Conservation (phyloP, 2,888 invertebrate genomes). For the Andrena fulva region DNA sequence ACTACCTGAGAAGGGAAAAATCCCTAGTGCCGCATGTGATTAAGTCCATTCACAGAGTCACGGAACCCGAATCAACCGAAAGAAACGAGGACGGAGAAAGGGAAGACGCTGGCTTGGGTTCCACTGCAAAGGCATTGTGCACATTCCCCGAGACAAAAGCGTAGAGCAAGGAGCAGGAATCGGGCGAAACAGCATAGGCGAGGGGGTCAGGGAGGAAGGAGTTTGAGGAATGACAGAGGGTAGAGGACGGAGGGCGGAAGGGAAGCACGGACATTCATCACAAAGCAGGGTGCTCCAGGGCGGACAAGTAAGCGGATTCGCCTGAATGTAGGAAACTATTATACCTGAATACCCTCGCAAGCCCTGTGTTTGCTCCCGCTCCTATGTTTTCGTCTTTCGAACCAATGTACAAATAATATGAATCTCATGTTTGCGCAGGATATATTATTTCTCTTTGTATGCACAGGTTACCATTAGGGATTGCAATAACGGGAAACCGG, state of each 20-base stretch:
- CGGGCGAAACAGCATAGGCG: slow-evolving; percentile 3
- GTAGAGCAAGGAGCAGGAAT: slow-evolving; percentile 42
- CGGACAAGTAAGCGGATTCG: slow-evolving; percentile 70
- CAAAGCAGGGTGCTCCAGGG: slow-evolving; percentile 70
- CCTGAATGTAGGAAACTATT: slow-evolving; percentile 68
- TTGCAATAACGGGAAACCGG: no score
- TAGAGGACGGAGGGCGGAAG: slow-evolving; percentile 41
- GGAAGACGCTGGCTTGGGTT: slow-evolving; percentile 47
- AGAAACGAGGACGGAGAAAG: slow-evolving; percentile 28
- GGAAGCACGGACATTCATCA: slow-evolving; percentile 71
- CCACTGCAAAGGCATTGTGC: slow-evolving; percentile 68
- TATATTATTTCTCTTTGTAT: no score
- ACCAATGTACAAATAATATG: no score
- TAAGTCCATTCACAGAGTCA: slow-evolving; percentile 70
- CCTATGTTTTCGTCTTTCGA: neutral
- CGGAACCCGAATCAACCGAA: slow-evolving; percentile 54
- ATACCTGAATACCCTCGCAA: slow-evolving; percentile 59
- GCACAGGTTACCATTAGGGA: no score
- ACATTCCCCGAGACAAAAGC: slow-evolving; percentile 69
- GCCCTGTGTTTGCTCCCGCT: slow-evolving; percentile 24
- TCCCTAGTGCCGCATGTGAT: slow-evolving; percentile 67
- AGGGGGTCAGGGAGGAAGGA: slow-evolving; percentile 12
- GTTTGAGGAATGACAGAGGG: slow-evolving; percentile 26
- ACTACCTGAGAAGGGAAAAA: slow-evolving; percentile 72
- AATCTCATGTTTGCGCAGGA: no score